A percentile compares a stretch with the other conserved stretches of the same genome.
Conservation (phyloP, 2,888 invertebrate species). For the Lochmaea capreae region DNA sequence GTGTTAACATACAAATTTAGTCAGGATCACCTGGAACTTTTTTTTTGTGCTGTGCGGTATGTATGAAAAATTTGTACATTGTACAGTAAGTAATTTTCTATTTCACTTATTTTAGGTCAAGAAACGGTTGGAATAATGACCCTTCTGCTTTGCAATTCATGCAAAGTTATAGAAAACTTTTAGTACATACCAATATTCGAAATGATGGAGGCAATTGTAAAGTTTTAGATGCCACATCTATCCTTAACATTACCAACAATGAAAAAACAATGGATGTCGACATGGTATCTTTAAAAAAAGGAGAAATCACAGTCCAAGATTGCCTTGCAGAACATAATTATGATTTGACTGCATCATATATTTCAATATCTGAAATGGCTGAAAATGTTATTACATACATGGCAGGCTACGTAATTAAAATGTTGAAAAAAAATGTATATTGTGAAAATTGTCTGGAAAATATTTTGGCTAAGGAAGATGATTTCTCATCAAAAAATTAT, state of each 20-base stretch:
- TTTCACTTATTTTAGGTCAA: conserved; percentile 24
- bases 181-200: conserved; percentile 15
- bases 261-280: not conserved
- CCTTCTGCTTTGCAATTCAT: conserved; percentile 35
- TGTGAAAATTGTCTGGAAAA: conserved; percentile 8
- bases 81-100: not conserved
- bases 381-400: conserved; percentile 22
- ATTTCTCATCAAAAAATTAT: not conserved
- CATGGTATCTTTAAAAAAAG: not conserved
- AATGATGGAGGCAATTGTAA: conserved; percentile 1
- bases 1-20: conserved; percentile 36
- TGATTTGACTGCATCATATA: conserved; percentile 5
- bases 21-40: conserved; percentile 42
- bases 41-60: conserved; percentile 38
- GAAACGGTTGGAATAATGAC: conserved; percentile 41
- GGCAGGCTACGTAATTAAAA: conserved; percentile 25
- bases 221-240: conserved; percentile 7
- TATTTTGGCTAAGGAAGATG: conserved; percentile 1
- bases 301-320: conserved; percentile 1
- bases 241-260: not conserved
- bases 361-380: not conserved
- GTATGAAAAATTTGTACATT: conserved; percentile 2
- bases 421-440: not conserved
- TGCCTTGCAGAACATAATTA: conserved; percentile 12
- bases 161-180: conserved; percentile 25